These are phyloP conservation scores for Aphodius granarius DNA, from an alignment of 2,888 invertebrate species.

Conservation along the genomic window DNA sequence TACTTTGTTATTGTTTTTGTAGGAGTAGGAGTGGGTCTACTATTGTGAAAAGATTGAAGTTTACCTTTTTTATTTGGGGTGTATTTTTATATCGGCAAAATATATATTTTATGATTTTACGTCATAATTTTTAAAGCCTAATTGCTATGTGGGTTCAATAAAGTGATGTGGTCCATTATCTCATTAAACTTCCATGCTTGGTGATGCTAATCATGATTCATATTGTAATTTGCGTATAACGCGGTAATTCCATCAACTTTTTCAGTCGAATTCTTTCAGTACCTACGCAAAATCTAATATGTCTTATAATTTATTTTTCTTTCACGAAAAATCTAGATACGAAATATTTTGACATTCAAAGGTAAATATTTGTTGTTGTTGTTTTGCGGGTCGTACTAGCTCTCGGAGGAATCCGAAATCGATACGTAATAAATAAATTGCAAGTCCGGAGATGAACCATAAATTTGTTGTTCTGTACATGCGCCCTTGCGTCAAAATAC, in stretches of 20 bases:
- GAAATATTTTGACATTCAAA: too few species aligned
- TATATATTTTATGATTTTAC: not conserved
- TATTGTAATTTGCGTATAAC: not conserved
- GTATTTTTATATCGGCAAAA: not conserved
- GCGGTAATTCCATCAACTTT: not conserved
- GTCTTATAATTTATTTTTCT: too few species aligned
- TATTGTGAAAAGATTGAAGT: not conserved
- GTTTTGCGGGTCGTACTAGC: not conserved
- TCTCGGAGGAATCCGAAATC: not conserved
- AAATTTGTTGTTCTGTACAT: not conserved
- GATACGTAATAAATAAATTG: not conserved
- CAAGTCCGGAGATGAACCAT: not conserved
- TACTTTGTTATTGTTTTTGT: too few species aligned
- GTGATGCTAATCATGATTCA: not conserved
- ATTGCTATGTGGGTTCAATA: not conserved
- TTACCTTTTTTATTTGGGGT: not conserved
- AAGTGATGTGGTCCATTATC: not conserved
- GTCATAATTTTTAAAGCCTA: not conserved
- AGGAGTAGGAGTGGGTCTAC: not conserved
- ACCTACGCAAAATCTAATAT: too few species aligned
- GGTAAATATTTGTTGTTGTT: not conserved
- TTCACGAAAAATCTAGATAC: too few species aligned
- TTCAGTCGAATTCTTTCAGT: too few species aligned
- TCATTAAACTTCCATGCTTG: not conserved
- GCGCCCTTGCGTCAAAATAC: not conserved